These are phyloP conservation scores for Allolobophora icterica DNA, from an alignment of 2,888 invertebrate species.

Conservation along the genomic window DNA sequence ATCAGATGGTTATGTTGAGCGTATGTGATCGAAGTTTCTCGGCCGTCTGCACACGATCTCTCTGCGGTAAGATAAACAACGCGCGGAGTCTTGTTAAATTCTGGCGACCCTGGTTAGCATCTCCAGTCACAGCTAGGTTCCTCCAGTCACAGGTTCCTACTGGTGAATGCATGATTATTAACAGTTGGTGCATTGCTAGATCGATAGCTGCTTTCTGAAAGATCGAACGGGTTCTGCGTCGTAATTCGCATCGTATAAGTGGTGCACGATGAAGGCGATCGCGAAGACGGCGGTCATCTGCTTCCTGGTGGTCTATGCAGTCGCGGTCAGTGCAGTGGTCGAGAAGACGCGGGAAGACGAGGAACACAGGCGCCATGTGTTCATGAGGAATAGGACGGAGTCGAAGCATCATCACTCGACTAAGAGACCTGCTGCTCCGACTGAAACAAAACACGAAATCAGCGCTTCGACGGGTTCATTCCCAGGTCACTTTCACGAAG, in stretches of 20 bases:
- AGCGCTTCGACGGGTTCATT: neutral
- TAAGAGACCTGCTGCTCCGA: neutral
- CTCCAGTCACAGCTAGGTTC: neutral
- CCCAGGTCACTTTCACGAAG: neutral
- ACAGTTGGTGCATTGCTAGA: neutral
- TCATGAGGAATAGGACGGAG: neutral
- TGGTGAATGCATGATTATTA: neutral
- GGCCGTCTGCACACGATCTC: neutral
- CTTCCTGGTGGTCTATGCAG: neutral
- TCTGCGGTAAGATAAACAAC: neutral
- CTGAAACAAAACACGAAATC: neutral
- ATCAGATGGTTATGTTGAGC: neutral
- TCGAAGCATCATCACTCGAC: neutral
- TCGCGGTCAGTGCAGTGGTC: neutral
- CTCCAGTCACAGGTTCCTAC: neutral
- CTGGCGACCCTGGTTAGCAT: neutral
- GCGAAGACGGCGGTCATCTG: neutral
- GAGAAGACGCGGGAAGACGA: slow-evolving; percentile 14
- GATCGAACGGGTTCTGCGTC: neutral
- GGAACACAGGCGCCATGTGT: neutral
- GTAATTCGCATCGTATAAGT: neutral
- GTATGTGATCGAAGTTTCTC: slow-evolving; percentile 9
- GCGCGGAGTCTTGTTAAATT: neutral
- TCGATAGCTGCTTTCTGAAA: neutral
- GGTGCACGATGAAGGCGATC: neutral